phyloP scores from a whole-genome alignment of 2,888 invertebrate species.

The Caenorhabditis japonica region DNA sequence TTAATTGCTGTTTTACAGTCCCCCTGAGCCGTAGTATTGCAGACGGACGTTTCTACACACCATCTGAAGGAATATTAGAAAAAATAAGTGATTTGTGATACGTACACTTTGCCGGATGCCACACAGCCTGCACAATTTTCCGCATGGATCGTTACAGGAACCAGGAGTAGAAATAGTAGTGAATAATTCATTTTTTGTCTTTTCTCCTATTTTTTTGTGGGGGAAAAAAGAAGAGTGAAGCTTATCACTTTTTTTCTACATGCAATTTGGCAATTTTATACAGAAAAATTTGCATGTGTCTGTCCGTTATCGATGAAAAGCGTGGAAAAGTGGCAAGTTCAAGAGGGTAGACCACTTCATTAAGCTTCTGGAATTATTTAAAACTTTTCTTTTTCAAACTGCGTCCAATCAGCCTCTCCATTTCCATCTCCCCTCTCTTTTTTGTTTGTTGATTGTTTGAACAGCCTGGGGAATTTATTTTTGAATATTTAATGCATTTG shows the following conservation, averaged over 20 bases:
- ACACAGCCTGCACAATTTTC: slow-evolving; percentile 29
- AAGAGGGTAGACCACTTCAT: no score
- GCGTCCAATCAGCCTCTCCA: no score
- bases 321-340: no score
- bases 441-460: slow-evolving; percentile 21
- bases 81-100: slow-evolving; percentile 22
- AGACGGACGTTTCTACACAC: slow-evolving; percentile 21
- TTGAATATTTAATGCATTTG: slow-evolving; percentile 29
- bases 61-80: not conserved
- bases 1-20: not conserved
- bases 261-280: no score
- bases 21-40: not conserved
- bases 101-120: slow-evolving; percentile 29
- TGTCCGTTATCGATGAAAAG: no score
- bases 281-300: no score
- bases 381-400: no score
- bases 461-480: no score
- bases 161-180: not conserved
- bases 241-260: no score
- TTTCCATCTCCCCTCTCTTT: not conserved
- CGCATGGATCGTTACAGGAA: slow-evolving; percentile 14
- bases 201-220: slow-evolving; percentile 6
- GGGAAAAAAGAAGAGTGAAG: no score
- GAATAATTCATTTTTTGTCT: slow-evolving; percentile 12
- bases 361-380: no score